Conservation (phyloP, 35 echinoderm and acorn worm genomes). For the Antedon bifida region DNA sequence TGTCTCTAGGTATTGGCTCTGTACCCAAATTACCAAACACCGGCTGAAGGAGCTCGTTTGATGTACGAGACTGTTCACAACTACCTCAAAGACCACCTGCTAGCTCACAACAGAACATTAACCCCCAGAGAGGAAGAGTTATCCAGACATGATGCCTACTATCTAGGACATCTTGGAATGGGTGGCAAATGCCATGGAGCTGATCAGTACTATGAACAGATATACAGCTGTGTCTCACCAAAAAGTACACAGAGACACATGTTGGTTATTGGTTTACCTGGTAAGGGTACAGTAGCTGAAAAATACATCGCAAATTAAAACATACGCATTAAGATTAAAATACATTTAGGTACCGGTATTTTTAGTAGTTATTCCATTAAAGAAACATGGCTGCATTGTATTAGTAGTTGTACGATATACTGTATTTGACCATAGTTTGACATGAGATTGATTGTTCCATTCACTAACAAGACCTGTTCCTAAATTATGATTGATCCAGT, state of each 20-base stretch:
- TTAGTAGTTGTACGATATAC: no score
- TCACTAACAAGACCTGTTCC: no score
- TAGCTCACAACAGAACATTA: constrained; percentile 5
- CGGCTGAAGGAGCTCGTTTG: constrained; percentile 36
- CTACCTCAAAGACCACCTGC: constrained; percentile 19
- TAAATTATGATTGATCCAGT: no score
- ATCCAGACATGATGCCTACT: constrained; percentile 29
- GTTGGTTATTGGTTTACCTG: constrained; percentile 33
- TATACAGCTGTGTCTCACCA: constrained; percentile 23
- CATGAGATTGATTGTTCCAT: no score
- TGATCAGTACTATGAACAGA: constrained; percentile 25
- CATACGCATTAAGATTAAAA: no score
- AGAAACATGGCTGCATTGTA: no score
- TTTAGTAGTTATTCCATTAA: no score
- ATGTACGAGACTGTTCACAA: constrained; percentile 57
- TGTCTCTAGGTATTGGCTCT: constrained; percentile 22
- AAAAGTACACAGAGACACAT: constrained; percentile 11
- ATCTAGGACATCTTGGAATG: constrained; percentile 34
- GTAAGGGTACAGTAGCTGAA: background rate
- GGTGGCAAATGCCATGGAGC: constrained; percentile 44
- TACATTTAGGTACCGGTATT: no score
- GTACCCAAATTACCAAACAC: constrained; percentile 33
- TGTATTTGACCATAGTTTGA: no score
- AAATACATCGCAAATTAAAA: no score
- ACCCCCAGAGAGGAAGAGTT: constrained; percentile 31